A percentile compares a stretch with the other conserved stretches of the same genome.
phyloP scores from a whole-genome alignment of 2,797 vertebrate species.

The Spatula clypeata region DNA sequence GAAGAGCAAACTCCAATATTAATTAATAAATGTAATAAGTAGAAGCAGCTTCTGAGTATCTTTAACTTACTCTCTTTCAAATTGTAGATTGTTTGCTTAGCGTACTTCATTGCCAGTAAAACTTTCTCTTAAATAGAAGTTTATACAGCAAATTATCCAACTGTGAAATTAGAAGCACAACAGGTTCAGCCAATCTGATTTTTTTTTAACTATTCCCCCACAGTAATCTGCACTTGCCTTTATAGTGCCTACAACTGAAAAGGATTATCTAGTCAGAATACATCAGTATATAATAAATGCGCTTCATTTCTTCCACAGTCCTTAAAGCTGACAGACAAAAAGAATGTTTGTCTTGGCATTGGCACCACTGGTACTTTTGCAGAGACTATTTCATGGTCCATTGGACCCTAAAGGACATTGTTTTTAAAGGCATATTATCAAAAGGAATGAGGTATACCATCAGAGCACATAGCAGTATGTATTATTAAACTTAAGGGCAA shows the following conservation, averaged over 20 bases:
- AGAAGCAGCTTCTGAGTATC: neutral
- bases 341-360: conserved; percentile 81
- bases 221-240: conserved; percentile 79
- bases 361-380: conserved; percentile 75
- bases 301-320: conserved; percentile 83
- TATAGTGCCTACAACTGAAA: conserved; percentile 77
- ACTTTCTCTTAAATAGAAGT: conserved; percentile 79
- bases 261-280: conserved; percentile 84
- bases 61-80: conserved; percentile 37
- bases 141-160: conserved; percentile 83
- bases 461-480: conserved; percentile 49
- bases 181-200: conserved; percentile 66
- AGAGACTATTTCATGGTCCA: conserved; percentile 88
- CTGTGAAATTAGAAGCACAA: conserved; percentile 84
- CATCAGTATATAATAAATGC: conserved; percentile 84
- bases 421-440: conserved; percentile 84
- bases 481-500: conserved; percentile 64
- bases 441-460: conserved; percentile 69
- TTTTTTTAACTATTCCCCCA: conserved; percentile 66
- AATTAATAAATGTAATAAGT: conserved; percentile 13
- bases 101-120: conserved; percentile 49
- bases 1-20: neutral
- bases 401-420: conserved; percentile 88
- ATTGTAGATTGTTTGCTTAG: conserved; percentile 74
- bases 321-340: conserved; percentile 84